Base-by-base conservation (phyloP, 2,113 vertebrate species). In the Albula goreensis region DNA sequence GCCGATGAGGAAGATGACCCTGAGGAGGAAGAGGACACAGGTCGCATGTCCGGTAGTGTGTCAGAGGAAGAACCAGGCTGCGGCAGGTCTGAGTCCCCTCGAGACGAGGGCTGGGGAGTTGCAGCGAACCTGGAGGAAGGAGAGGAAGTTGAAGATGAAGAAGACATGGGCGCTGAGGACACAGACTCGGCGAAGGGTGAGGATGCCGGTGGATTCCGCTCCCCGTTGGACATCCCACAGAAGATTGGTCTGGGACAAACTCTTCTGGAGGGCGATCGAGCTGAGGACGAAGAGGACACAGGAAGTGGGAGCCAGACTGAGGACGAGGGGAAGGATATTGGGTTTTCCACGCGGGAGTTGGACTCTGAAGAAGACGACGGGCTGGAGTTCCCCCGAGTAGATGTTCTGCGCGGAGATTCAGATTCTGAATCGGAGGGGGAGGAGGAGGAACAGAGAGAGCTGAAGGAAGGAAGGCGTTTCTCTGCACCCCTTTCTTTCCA, bases 21-120 rank as follows among this genome's bases (percentile, higher is more conserved):
- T 31, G 80, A 81, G 12, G 49, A 81, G 50, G 25, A n/a, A 9
- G 80, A 52, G 31, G 56, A 60, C 60, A 25, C 12, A 57, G 66
- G 17, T 17, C 49, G 80, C 12, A 49, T 25, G 41, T 51, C n/a
- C 15, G 49, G 50, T 25, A 63, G 78, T 56, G 31, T 3, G 50
- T 80, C n/a, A 9, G 78, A 85, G 31, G 57, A 31, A n/a, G 78
- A 50, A 13, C 13, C 25, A 2, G 1, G 5, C 12, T 50, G 50
- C 19, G 25, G 66, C 4, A 31, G 13, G n/a, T 11, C 78, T 66
- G 31, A 22, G 48, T 48, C 50, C 48, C 41, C 63, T 10, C 11
- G 60, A 25, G 56, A 50, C 12, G 50, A n/a, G 85, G 78, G 89
- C 25, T 86, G 91, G 88, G 92, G 89, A 89, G 88, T 87, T 50